Evolutionary conservation across 2,888 invertebrate species (phyloP), one percentile per base, ranked within the genome.

Genomic region (Conus canariensis): DNA sequence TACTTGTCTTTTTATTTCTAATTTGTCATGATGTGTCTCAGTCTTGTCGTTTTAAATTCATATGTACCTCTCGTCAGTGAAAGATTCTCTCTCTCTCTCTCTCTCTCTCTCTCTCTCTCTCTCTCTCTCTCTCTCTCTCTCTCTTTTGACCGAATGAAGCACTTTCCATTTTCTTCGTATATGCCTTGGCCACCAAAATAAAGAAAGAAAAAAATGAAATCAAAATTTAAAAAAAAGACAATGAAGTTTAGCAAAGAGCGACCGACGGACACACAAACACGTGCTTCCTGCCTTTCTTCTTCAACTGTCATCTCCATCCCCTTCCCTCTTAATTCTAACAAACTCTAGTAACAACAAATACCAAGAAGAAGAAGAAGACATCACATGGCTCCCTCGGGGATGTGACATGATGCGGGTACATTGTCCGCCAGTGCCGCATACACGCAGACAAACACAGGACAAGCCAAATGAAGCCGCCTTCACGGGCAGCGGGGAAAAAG

Each of bases 71-170:
- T 30, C 2, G 30, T 30, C 30, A 30, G 2, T 12, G 12, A 14
- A n/a, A n/a, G 10, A 77, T 25, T 7, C 7, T 74, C 74, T 74
- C 22, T 74, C 74, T 74, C 74, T 74, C 22, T 74, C 74, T 74
- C 74, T 74, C 22, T 74, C 74, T 74, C 74, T 74, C 22, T 74
- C 74, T 74, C 74, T 74, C 74, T 74, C 74, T 74, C 74, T 74
- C 22, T 74, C 74, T 74, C 16, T 74, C 74, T 74, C 22, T 74
- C 74, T 74, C 16, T 74, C 22, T 74, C 74, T 74, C 74, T 74
- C 74, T 74, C 74, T 74, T 4, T 45, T 45, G 45, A 45, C 45
- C 45, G 45, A 45, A 45, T 45, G 45, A 45, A 45, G 4, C 45
- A 45, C 45, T 45, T 45, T 45, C 45, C 45, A 45, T 45, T 45